phyloP scores from a whole-genome alignment of 2,797 vertebrate species.

The Girardinus metallicus region DNA sequence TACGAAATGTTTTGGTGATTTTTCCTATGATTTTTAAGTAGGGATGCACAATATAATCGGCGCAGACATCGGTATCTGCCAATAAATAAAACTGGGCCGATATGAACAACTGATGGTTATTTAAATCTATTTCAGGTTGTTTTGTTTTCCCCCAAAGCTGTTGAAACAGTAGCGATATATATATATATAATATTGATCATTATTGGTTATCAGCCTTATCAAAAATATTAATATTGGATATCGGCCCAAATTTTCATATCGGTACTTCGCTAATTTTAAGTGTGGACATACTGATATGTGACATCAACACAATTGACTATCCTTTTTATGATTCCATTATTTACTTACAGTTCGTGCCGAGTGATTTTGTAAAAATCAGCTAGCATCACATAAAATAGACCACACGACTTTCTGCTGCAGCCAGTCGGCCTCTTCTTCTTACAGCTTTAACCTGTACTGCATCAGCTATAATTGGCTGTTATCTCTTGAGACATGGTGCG shows the following conservation, averaged over 20 bases:
- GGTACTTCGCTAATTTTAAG: background rate
- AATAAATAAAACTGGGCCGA: too few relatives aligned
- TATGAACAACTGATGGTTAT: too few relatives aligned
- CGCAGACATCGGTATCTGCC: too few relatives aligned
- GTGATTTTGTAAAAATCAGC: slow-evolving; percentile 3
- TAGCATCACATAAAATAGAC: background rate
- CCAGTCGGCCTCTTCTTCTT: slow-evolving; percentile 44
- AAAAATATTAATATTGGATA: too few relatives aligned
- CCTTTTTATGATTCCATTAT: background rate
- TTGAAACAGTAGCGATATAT: too few relatives aligned
- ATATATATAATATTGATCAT: too few relatives aligned
- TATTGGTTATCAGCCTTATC: too few relatives aligned
- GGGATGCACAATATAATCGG: too few relatives aligned
- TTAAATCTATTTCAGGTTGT: too few relatives aligned
- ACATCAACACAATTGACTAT: background rate
- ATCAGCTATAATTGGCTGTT: slow-evolving; percentile 73
- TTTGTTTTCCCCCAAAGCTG: too few relatives aligned
- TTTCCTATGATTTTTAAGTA: background rate
- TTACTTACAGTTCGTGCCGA: slow-evolving; percentile 9
- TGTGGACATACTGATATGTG: background rate
- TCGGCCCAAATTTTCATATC: too few relatives aligned
- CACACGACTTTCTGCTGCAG: slow-evolving; percentile 8
- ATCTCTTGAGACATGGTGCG: slow-evolving; percentile 56
- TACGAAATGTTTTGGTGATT: background rate
- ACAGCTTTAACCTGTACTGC: slow-evolving; percentile 57